Conservation (phyloP, 2,113 vertebrate species). For the Ceyx margarethae region DNA sequence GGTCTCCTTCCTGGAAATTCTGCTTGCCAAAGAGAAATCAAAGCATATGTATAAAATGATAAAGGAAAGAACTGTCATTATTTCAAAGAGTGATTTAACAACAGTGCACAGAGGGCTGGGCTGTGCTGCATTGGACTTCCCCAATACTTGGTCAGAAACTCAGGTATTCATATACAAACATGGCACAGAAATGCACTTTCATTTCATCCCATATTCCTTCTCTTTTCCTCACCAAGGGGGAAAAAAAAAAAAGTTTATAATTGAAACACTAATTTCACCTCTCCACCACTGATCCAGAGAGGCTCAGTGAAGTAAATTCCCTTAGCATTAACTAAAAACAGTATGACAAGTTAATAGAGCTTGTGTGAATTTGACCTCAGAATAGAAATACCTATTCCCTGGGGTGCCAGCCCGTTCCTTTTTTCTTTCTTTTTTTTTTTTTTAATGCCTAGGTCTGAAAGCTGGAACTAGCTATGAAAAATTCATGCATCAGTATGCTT, state of each 20-base stretch:
- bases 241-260: background rate
- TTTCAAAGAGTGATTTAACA: background rate
- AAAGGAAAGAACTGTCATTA: background rate
- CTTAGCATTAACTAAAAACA: background rate
- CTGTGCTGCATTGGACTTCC: background rate
- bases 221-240: background rate
- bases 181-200: background rate
- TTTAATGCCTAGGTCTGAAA: conserved; percentile 9
- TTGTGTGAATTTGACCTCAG: conserved; percentile 19
- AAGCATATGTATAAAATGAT: background rate
- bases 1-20: background rate
- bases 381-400: conserved; percentile 9
- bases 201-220: background rate
- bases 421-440: background rate
- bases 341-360: conserved; percentile 32
- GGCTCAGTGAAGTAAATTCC: background rate
- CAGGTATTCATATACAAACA: background rate
- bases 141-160: background rate
- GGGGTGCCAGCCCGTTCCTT: background rate
- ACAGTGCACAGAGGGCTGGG: background rate
- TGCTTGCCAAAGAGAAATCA: conserved; percentile 30
- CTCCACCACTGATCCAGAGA: background rate
- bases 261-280: background rate
- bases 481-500: conserved; percentile 54
- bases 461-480: conserved; percentile 58